Percentiles rank a stretch among this genome's conserved stretches.
These are phyloP conservation scores for Hippocampus comes DNA, from an alignment of 2,113 vertebrate species.

Conservation along the genomic window DNA sequence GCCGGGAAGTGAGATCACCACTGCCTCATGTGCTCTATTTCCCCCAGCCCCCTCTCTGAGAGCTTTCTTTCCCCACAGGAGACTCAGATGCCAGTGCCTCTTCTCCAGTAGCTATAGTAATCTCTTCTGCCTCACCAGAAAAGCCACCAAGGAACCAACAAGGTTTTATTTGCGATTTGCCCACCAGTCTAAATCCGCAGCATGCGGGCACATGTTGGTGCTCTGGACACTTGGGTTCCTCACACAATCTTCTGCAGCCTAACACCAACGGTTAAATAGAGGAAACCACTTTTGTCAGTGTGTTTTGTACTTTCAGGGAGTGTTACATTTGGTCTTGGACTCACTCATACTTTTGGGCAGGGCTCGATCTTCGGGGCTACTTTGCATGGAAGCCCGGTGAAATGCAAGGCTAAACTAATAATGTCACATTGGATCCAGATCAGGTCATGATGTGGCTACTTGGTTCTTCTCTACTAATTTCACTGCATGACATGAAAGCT, in stretches of 20 bases:
- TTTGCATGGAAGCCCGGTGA: conserved; percentile 18
- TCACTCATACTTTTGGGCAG: conserved; percentile 20
- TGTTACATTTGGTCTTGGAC: conserved; percentile 5
- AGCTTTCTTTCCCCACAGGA: conserved; percentile 70
- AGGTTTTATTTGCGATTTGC: conserved; percentile 74
- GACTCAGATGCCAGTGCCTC: conserved; percentile 62
- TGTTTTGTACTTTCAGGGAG: background rate
- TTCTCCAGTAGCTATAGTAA: conserved; percentile 74
- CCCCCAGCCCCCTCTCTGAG: conserved; percentile 40
- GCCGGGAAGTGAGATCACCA: conserved; percentile 9
- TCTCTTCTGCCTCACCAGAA: conserved; percentile 75
- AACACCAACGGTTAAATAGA: conserved; percentile 18
- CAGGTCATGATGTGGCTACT: background rate
- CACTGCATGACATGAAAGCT: conserved; percentile 12
- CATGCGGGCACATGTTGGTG: conserved; percentile 44
- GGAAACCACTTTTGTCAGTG: background rate
- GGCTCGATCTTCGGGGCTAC: conserved; percentile 26
- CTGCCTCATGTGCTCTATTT: conserved; percentile 11
- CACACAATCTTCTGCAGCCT: conserved; percentile 29
- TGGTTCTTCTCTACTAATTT: conserved; percentile 22
- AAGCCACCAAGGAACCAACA: conserved; percentile 75
- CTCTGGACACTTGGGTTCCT: conserved; percentile 10
- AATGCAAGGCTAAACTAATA: background rate
- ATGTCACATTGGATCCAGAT: background rate
- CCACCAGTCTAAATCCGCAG: conserved; percentile 43